phyloP scores from a whole-genome alignment of 2,797 vertebrate species.

The Morus bassanus region DNA sequence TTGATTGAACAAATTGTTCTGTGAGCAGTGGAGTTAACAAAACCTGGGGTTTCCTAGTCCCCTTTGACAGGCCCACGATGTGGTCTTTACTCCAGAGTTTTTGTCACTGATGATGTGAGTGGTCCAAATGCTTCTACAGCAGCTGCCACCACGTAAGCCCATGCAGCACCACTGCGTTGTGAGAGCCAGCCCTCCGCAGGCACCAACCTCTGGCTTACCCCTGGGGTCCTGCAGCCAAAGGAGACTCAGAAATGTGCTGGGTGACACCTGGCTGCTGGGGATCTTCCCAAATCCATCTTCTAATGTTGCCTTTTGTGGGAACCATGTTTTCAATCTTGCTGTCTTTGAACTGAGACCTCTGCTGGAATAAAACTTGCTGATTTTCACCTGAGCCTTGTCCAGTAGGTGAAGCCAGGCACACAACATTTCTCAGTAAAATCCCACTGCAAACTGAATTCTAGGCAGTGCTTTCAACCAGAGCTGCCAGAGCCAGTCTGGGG shows the following conservation, averaged over 20 bases:
- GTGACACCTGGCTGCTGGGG: neutral
- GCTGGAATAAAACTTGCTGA: neutral
- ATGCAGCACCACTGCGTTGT: rapidly evolving
- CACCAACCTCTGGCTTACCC: rapidly evolving
- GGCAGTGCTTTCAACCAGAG: neutral
- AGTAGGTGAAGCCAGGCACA: neutral
- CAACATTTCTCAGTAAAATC: neutral
- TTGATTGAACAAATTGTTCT: neutral
- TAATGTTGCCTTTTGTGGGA: neutral
- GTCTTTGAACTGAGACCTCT: neutral
- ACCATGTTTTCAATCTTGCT: rapidly evolving
- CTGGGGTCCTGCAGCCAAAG: neutral
- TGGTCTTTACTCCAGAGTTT: neutral
- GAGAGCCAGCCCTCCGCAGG: rapidly evolving
- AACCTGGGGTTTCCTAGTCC: neutral
- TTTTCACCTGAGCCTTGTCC: neutral
- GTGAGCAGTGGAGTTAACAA: neutral
- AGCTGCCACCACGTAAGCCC: rapidly evolving
- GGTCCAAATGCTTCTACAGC: neutral
- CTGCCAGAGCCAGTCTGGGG: neutral
- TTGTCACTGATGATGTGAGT: rapidly evolving
- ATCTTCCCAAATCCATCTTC: neutral
- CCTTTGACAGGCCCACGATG: neutral
- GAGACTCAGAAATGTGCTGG: neutral
- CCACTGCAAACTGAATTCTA: neutral